These are phyloP conservation scores for Stigmatopora nigra DNA, from an alignment of 2,113 vertebrate species.

Conservation along the genomic window DNA sequence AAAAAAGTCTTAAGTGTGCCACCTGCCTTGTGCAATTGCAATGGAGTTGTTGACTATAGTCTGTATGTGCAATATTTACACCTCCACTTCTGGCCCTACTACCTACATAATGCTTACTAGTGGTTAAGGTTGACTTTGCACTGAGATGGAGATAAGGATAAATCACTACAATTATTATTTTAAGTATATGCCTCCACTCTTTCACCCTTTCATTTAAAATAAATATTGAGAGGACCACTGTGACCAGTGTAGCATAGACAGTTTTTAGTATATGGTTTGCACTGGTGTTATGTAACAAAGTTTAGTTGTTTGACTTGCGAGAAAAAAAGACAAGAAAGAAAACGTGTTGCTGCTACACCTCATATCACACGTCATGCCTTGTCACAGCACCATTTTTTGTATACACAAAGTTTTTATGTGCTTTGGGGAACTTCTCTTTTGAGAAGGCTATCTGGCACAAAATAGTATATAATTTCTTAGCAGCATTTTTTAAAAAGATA, in stretches of 20 bases:
- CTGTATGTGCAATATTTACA: slow-evolving; percentile 69
- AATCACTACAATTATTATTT: slow-evolving; percentile 17
- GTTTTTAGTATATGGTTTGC: slow-evolving; percentile 39
- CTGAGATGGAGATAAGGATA: slow-evolving; percentile 35
- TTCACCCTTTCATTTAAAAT: slow-evolving; percentile 36
- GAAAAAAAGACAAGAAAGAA: slow-evolving; percentile 5
- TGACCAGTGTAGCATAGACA: slow-evolving; percentile 43
- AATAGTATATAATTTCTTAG: slow-evolving; percentile 21
- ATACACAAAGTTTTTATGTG: background rate
- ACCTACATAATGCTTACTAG: slow-evolving; percentile 50
- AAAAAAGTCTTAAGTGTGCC: slow-evolving; percentile 52
- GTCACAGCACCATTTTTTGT: slow-evolving; percentile 37
- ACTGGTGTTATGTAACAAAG: slow-evolving; percentile 31
- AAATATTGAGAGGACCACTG: slow-evolving; percentile 29
- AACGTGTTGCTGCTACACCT: slow-evolving; percentile 66
- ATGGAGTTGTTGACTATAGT: slow-evolving; percentile 65
- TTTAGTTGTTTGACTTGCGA: slow-evolving; percentile 33
- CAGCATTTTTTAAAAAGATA: too few relatives aligned
- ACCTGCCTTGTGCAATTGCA: slow-evolving; percentile 61
- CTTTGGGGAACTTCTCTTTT: background rate
- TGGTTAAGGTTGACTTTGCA: slow-evolving; percentile 40
- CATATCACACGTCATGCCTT: slow-evolving; percentile 63
- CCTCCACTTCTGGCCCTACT: slow-evolving; percentile 49
- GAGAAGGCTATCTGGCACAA: slow-evolving; percentile 18
- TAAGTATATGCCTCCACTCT: slow-evolving; percentile 19